Base-by-base conservation (phyloP, 1,140 invertebrate species). In the Archivesica marissinica region DNA sequence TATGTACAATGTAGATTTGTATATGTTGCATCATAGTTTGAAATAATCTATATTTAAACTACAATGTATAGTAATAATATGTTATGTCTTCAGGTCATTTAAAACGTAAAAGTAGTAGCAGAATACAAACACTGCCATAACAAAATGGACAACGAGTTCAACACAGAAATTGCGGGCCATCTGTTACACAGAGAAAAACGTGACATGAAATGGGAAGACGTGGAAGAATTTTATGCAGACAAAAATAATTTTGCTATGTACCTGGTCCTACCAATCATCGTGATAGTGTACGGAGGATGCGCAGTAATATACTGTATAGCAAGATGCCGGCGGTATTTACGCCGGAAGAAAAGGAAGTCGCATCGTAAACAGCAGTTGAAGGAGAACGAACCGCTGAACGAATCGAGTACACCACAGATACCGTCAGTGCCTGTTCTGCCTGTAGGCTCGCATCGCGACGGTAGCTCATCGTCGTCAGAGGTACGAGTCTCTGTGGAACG, bases 241-340 rank as follows among this genome's bases (percentile, higher is more conserved):
- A 87, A 88, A 44, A 89, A 92, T 86, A 92, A 92, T 78, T 86
- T 89, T 84, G 91, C 91, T 2, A 90, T 91, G 85, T 92, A 89
- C 76, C 56, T 91, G 20, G 89, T 92, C 0, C 75, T 92, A 30
- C 91, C 91, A 2, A 64, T 81, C 9, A 89, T 91, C 52, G 84
- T 91, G 17, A 54, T 91, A 30, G 86, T 92, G 17, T 92, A 92
- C 56, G 91, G 91, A 3, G 90, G 91, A 1, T 92, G 91, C 54
- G 80, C 84, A 30, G 76, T 88, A 23, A 89, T 92, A 39, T 92
- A 92, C 59, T 91, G 91, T 52, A 86, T 88, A 47, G 82, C 82
- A 15, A 88, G 86, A 82, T 90, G 89, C 33, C 35, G 87, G 59
- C 41, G 83, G 54, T 84, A 89, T 52, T 23, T 89, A 6, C 76